phyloP scores from a whole-genome alignment of 2,113 vertebrate species.

The Cyprinodon tularosa region DNA sequence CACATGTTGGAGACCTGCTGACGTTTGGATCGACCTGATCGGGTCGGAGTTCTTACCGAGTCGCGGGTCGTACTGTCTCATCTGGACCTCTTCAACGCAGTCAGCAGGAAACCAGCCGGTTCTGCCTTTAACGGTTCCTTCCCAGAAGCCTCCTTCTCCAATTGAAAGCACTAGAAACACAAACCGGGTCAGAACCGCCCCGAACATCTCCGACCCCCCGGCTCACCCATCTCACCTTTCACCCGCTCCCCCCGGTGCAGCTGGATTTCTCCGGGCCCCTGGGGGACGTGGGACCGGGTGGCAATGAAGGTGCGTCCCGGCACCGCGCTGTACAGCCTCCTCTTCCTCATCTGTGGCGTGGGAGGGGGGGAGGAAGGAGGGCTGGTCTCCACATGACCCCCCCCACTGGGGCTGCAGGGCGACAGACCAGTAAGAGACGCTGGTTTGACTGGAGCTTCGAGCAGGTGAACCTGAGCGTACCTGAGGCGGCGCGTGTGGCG shows the following conservation, averaged over 20 bases:
- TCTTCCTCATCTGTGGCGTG: constrained; percentile 87
- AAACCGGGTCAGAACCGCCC: constrained; percentile 4
- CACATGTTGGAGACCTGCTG: background rate
- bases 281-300: constrained; percentile 88
- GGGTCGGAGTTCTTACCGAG: constrained; percentile 80
- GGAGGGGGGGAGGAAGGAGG: constrained; percentile 80
- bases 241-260: constrained; percentile 94
- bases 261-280: constrained; percentile 92
- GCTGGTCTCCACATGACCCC: constrained; percentile 78
- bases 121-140: constrained; percentile 93
- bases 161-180: constrained; percentile 89
- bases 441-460: background rate
- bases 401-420: constrained; percentile 80
- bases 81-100: constrained; percentile 97
- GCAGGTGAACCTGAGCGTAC: constrained; percentile 30
- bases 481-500: constrained; percentile 77
- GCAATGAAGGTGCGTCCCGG: constrained; percentile 94
- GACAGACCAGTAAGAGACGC: background rate
- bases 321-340: constrained; percentile 93
- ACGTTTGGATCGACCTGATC: too few relatives aligned
- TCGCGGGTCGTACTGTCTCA: constrained; percentile 92
- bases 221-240: constrained; percentile 84
- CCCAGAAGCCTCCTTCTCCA: constrained; percentile 97
- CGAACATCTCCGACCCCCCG: background rate
- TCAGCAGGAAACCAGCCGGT: constrained; percentile 98